A percentile compares a stretch with the other conserved stretches of the same genome.
Evolutionary conservation across 1,140 invertebrate species (phyloP).

Genomic region (Vanessa tameamea): DNA sequence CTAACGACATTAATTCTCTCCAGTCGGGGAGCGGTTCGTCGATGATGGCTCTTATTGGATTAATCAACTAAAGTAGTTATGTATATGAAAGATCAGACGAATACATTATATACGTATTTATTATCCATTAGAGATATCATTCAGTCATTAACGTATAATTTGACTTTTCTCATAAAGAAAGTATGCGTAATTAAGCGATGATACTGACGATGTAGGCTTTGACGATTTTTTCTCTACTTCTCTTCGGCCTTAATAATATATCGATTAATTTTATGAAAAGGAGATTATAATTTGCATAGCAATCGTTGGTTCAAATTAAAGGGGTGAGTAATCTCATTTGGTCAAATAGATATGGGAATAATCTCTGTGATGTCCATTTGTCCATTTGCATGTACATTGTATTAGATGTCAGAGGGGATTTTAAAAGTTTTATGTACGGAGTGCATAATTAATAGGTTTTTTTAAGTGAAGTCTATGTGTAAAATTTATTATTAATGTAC

Average conservation of each 20-base stretch:
- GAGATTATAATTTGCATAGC: neutral
- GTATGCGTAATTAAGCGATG: slow-evolving; percentile 5
- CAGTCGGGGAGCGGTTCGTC: slow-evolving; percentile 19
- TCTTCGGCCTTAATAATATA: neutral
- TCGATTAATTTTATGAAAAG: neutral
- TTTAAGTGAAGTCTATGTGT: too few species aligned
- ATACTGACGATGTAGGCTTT: neutral
- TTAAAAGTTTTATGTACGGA: too few species aligned
- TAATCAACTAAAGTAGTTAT: slow-evolving; percentile 30
- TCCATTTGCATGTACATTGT: neutral
- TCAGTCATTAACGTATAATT: slow-evolving; percentile 22
- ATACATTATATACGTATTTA: slow-evolving; percentile 35
- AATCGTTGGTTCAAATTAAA: slow-evolving; percentile 10
- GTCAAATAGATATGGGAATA: slow-evolving; percentile 18
- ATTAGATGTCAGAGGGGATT: too few species aligned
- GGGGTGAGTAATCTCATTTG: slow-evolving; percentile 13
- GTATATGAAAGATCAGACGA: slow-evolving; percentile 24
- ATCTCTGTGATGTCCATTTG: slow-evolving; percentile 15
- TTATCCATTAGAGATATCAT: slow-evolving; percentile 33
- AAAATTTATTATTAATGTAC: too few species aligned
- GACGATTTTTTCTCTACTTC: neutral
- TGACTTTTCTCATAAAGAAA: slow-evolving; percentile 20
- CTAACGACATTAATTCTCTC: slow-evolving; percentile 33
- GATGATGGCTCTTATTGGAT: slow-evolving; percentile 31
- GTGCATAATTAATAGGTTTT: too few species aligned